Base-by-base conservation (phyloP, 1,140 invertebrate species). In the Megalopta genalis region DNA sequence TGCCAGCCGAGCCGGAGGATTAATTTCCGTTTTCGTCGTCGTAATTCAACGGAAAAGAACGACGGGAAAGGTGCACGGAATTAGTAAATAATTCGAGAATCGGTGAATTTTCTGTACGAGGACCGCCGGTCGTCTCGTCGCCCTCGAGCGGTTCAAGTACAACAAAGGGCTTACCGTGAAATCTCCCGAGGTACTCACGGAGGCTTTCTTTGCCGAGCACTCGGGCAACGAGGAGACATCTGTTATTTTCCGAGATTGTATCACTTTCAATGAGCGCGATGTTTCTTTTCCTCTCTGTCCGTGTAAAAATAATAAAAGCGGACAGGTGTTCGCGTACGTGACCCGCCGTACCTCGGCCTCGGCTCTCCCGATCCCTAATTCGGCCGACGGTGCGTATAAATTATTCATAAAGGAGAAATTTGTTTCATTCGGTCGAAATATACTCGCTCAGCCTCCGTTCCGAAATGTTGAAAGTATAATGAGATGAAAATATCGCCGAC, bases 231-330 rank as follows among this genome's bases (percentile, higher is more conserved):
- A 78, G 69, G 77, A 76, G 84, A 86, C 85, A 86, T 86, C 85
- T 86, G 85, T 86, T 86, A 86, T 83, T 86, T 86, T 81, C 81
- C 68, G 77, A 86, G 84, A 86, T 86, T 86, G 84, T 86, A 86
- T 86, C 85, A 83, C 74, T 83, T 81, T 81, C 84, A 86, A 81
- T 77, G 81, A 86, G 67, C 65, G 59, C 57, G 76, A 83, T 69
- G 71, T 66, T 70, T 85, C 69, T 66, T 63, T 64, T 77, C 39
- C 25, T n/a, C 54, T 57, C 57, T 49, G 65, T 49, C 71, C 62
- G 72, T 59, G 54, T 68, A 79, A 80, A 83, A 83, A 80, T 83
- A 83, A 83, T 83, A 70, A 74, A 49, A 37, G 42, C 78, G 46
- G 37, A 69, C 67, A 69, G 67, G 67, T 69, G 67, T 69, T 69